Conservation (phyloP, 1,140 invertebrate species). For the Hydropsyche tenuis region DNA sequence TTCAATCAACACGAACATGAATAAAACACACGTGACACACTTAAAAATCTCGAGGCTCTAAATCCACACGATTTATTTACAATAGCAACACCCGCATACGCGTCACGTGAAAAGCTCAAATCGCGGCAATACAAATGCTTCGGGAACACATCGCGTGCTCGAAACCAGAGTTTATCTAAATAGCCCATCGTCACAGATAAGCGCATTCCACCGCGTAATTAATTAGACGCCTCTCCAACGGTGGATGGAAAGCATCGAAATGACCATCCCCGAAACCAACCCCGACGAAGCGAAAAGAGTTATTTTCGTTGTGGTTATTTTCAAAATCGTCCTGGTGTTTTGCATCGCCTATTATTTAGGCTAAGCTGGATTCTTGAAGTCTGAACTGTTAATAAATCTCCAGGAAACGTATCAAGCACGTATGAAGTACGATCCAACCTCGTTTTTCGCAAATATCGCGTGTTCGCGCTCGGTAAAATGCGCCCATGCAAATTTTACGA, state of each 20-base stretch:
- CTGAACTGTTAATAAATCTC: not conserved
- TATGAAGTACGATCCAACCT: not conserved
- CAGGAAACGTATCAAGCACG: not conserved
- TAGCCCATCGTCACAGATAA: constrained; percentile 20
- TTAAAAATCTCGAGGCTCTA: no score
- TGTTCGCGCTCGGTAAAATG: constrained; percentile 11
- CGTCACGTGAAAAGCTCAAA: not conserved
- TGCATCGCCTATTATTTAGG: no score
- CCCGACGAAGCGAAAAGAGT: no score
- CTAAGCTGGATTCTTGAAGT: not conserved
- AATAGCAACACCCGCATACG: no score
- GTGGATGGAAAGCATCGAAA: not conserved
- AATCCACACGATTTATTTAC: no score
- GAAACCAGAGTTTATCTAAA: constrained; percentile 18
- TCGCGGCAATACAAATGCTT: not conserved
- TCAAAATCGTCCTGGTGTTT: no score
- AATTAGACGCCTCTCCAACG: not conserved
- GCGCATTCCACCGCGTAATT: constrained; percentile 2
- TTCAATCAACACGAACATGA: no score
- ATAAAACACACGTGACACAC: no score
- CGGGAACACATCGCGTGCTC: not conserved
- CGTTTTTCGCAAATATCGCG: constrained; percentile 21
- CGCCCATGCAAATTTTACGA: constrained; percentile 41
- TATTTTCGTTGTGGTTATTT: no score
- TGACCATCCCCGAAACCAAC: not conserved